Evolutionary conservation across 2,113 vertebrate species (phyloP), one percentile per base, ranked within the genome.

Genomic region (Regulus satrapa): DNA sequence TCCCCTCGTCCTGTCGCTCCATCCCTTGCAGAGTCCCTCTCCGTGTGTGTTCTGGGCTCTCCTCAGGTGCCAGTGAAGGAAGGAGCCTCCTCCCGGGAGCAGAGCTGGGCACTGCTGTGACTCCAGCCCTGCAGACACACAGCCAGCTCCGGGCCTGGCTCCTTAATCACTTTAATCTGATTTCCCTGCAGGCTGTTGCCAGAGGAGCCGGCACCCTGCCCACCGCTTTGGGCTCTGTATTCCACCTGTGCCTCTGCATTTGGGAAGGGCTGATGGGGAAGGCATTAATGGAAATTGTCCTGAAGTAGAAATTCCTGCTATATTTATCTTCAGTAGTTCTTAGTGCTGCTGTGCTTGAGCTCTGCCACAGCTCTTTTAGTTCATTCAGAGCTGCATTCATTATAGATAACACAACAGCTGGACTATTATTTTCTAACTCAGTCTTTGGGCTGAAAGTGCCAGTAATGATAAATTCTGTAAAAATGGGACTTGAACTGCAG

Each of bases 161-260:
- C 80, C 48, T 77, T 95, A 81, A 95, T 96, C 93, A 91, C 69
- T 56, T 67, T 91, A 78, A 94, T 93, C 41, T 71, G 73, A 93
- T 96, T 91, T 81, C 74, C 82, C 61, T 63, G 67, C 71, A 26
- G 89, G 67, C 93, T 38, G 72, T 62, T 94, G 91, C 93, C 83
- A 58, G n/a, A 94, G 91, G 85, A 88, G 85, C 85, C 23, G 1
- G 88, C 71, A 34, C 66, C 66, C 71, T 92, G 89, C 94, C 91
- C 1, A 0, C 12, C 41, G 87, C 94, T 51, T 32, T 0, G 0
- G 72, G 83, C 89, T 31, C 40, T 43, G 31, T 80, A 8, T 95
- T 95, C 89, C 68, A 67, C 92, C 81, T 87, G 18, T 58, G 28
- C 8, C 48, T 49, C 61, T 66, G 68, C n/a, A 0, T 29, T 77